Percentiles rank a stretch among this genome's conserved stretches.
Evolutionary conservation across 2,888 invertebrate genomes (phyloP).

Genomic region (Chrysolina americana): DNA sequence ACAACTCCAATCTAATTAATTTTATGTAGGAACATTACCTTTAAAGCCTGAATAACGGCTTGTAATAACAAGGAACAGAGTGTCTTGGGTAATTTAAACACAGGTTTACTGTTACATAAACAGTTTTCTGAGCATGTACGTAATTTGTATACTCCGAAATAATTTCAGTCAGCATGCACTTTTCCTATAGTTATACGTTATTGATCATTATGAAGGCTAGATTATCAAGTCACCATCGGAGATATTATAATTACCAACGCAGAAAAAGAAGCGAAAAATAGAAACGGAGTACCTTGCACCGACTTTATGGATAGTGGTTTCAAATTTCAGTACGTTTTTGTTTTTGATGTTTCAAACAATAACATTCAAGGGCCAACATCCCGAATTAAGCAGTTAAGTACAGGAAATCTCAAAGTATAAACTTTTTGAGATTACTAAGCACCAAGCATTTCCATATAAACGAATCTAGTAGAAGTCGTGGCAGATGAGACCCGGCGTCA

Average conservation of each 20-base stretch:
- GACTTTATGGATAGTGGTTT: too few species aligned
- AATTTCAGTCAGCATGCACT: constrained; percentile 41
- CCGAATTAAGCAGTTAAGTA: too few species aligned
- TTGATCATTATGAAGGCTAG: neutral
- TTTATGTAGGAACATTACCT: constrained; percentile 37
- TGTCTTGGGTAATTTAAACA: constrained; percentile 44
- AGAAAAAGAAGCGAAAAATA: neutral
- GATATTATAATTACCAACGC: neutral
- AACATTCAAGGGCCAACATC: too few species aligned
- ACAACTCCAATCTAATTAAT: constrained; percentile 37
- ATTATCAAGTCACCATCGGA: neutral
- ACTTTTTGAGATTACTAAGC: too few species aligned
- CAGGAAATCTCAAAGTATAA: too few species aligned
- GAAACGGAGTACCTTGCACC: too few species aligned
- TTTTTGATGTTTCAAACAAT: too few species aligned
- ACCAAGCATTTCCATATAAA: too few species aligned
- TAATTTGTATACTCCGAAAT: constrained; percentile 42
- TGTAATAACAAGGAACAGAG: constrained; percentile 45
- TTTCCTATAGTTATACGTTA: neutral
- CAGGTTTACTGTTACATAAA: constrained; percentile 43
- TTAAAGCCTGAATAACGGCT: constrained; percentile 40
- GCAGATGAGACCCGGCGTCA: too few species aligned
- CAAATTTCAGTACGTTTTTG: too few species aligned
- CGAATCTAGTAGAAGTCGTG: too few species aligned
- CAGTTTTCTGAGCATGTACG: constrained; percentile 34